phyloP scores from a whole-genome alignment of 2,888 invertebrate genomes.

The Neoscelio sp. region DNA sequence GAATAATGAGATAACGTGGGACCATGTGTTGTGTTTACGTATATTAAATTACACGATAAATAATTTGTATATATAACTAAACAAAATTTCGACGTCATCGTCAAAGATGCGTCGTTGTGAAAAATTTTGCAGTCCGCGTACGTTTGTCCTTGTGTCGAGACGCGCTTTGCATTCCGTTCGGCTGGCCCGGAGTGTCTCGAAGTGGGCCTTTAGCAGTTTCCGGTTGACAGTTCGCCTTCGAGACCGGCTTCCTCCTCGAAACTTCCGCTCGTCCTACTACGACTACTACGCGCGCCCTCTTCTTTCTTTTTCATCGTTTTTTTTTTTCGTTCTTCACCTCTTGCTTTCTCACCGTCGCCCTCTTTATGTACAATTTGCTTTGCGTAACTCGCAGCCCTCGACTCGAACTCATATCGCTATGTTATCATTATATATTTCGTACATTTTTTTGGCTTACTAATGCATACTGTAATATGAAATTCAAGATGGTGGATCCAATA shows the following conservation, averaged over 20 bases:
- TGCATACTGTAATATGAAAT: too few relatives aligned
- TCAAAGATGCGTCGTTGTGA: background rate
- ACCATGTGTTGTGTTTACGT: too few relatives aligned
- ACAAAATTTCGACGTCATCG: background rate
- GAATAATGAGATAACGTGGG: too few relatives aligned
- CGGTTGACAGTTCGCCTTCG: conserved; percentile 74
- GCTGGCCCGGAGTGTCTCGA: conserved; percentile 69
- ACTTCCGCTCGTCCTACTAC: conserved; percentile 74
- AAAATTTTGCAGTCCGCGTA: conserved; percentile 44
- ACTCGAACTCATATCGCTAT: conserved; percentile 22
- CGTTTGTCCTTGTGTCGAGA: conserved; percentile 48
- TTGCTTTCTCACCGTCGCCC: conserved; percentile 24
- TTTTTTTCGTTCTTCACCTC: conserved; percentile 46
- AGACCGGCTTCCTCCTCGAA: conserved; percentile 73
- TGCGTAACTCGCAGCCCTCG: conserved; percentile 61
- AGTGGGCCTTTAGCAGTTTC: conserved; percentile 76
- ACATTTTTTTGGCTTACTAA: background rate
- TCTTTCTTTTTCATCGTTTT: conserved; percentile 36
- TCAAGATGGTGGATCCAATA: too few relatives aligned
- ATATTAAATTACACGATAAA: too few relatives aligned
- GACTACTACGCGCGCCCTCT: conserved; percentile 73
- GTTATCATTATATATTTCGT: conserved; percentile 28
- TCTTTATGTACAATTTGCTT: conserved; percentile 57
- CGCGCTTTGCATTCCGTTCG: conserved; percentile 67
- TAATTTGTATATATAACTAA: too few relatives aligned